Percentiles rank a stretch among this genome's conserved stretches.
Evolutionary conservation across 2,888 invertebrate genomes (phyloP).

Genomic region (Agrotis exclamationis): DNA sequence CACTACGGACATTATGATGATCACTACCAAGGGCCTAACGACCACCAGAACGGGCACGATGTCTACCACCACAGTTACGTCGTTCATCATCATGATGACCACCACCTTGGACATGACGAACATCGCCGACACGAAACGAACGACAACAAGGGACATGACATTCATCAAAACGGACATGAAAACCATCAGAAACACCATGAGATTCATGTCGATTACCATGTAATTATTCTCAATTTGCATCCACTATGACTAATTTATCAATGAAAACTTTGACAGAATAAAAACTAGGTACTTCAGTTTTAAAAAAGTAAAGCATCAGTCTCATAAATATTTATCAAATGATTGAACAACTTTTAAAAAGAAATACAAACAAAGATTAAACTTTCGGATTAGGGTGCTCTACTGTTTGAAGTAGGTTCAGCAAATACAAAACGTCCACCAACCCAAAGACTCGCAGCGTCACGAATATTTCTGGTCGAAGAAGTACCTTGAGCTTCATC

Average conservation of each 20-base stretch:
- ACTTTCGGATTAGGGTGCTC: not conserved
- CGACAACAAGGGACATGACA: not conserved
- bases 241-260: no score
- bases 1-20: conserved; percentile 20
- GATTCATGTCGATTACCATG: conserved; percentile 58
- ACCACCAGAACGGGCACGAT: conserved; percentile 68
- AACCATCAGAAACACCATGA: not conserved
- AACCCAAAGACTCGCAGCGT: no score
- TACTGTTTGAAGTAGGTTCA: no score
- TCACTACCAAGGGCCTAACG: conserved; percentile 71
- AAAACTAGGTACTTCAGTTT: no score
- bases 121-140: not conserved
- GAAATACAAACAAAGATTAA: not conserved
- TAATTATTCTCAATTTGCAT: conserved; percentile 34
- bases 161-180: not conserved
- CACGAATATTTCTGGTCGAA: no score
- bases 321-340: no score
- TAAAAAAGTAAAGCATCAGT: no score
- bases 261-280: no score
- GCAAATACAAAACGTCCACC: no score
- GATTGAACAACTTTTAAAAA: not conserved
- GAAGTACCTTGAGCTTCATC: no score
- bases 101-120: not conserved
- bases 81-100: no score
- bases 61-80: not conserved